Base-by-base conservation (phyloP, 2,888 invertebrate species). In the Agrotis clavis region DNA sequence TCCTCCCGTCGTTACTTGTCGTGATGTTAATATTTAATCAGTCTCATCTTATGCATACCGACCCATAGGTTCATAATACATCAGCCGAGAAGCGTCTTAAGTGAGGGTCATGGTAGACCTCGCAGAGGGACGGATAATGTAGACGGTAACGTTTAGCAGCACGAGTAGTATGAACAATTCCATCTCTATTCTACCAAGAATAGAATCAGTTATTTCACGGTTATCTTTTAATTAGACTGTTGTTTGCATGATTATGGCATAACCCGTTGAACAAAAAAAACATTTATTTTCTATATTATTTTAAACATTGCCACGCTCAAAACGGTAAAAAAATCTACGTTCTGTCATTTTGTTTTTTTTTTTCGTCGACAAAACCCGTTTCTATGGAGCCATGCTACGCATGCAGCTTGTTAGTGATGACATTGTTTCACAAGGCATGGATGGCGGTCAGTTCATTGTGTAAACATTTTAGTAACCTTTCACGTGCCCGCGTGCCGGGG, bases 381-480 rank as follows among this genome's bases (percentile, higher is more conserved):
- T 30, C 35, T 7, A 7, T 7, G 35, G 35, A 35, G 35, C 7
- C 35, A 35, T 35, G 7, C 7, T 6, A 5, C 35, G 35, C 35
- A 7, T 35, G 35, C 35, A 35, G 35, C 35, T 35, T 35, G 35
- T 7, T 5, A 35, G 81, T 54, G 64, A 63, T 67, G 72, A 65
- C 62, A 77, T 71, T 72, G 67, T 72, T 71, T 50, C 25, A 16
- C 4, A 13, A 50, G 25, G 56, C 25, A 14, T 35, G 18, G 59
- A 7, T 21, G 18, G 16, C 21, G 57, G 41, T 18, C 30, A 59
- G 73, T 74, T 79, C 67, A 79, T 79, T 81, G 59, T 67, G 51
- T 65, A 74, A 70, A 79, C 79, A 74, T 72, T 72, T 68, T 67
- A 75, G 74, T 21, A 41, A 54, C 50, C 11, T 78, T 57, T 47